These are phyloP conservation scores for Stenchaetothrips biformis DNA, from an alignment of 2,888 invertebrate genomes.

Conservation along the genomic window DNA sequence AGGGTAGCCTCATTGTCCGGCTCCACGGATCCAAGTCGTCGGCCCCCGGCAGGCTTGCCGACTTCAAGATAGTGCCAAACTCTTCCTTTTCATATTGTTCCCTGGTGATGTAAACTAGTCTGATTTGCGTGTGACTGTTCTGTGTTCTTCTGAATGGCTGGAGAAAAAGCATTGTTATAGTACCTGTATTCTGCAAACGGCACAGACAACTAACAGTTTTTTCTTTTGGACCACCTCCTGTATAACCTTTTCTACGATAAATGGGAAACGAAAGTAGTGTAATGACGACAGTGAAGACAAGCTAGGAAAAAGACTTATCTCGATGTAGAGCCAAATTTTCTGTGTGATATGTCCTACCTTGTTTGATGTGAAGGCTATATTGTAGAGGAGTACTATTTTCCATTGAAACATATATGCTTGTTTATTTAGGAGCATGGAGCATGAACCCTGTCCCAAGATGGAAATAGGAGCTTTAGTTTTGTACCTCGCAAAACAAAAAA, in stretches of 20 bases:
- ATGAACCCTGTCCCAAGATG: not conserved
- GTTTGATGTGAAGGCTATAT: slow-evolving; percentile 16
- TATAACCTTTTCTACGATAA: too few species aligned
- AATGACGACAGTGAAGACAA: not conserved
- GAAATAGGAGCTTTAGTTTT: not conserved
- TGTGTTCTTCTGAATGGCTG: not conserved
- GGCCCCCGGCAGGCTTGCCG: too few species aligned
- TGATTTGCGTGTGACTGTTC: not conserved
- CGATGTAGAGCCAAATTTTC: slow-evolving; percentile 13
- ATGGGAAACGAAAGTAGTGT: too few species aligned
- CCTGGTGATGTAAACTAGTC: slow-evolving; percentile 11
- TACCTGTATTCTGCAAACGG: too few species aligned
- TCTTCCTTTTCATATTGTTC: not conserved
- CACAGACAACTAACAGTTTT: too few species aligned
- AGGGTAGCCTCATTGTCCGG: too few species aligned
- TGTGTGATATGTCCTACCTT: slow-evolving; percentile 21
- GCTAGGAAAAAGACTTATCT: not conserved
- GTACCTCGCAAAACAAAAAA: not conserved
- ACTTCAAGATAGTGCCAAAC: not conserved
- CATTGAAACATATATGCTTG: not conserved
- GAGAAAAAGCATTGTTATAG: not conserved
- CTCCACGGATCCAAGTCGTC: too few species aligned
- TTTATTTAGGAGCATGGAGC: not conserved
- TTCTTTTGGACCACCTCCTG: too few species aligned
- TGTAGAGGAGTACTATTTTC: not conserved